phyloP scores from a whole-genome alignment of 2,113 vertebrate genomes.

The Lipophrys pholis region DNA sequence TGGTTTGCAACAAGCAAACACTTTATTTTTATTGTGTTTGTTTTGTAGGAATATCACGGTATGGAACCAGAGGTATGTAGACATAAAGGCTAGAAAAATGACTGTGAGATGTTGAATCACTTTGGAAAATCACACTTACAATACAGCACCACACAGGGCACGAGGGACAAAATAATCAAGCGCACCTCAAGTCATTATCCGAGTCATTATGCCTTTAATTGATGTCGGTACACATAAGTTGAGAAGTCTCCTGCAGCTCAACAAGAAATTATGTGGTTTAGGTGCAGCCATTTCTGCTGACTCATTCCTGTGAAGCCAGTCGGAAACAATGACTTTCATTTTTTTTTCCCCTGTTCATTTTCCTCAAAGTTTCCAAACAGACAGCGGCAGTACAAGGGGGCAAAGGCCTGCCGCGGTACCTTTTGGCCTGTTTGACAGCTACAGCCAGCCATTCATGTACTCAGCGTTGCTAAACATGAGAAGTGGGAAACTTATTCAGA shows the following conservation, averaged over 20 bases:
- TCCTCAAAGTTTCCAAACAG: neutral
- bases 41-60: conserved; percentile 20
- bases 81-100: conserved; percentile 23
- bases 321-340: neutral
- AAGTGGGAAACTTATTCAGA: neutral
- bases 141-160: conserved; percentile 29
- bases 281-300: neutral
- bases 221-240: conserved; percentile 27
- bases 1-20: conserved; percentile 2
- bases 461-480: neutral
- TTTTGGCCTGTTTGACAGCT: neutral
- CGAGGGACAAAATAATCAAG: conserved; percentile 39
- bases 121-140: conserved; percentile 34
- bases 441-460: neutral
- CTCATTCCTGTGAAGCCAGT: neutral
- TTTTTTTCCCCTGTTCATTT: neutral
- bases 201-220: conserved; percentile 49
- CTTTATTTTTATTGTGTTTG: conserved; percentile 30
- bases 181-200: conserved; percentile 50
- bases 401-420: neutral
- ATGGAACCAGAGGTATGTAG: conserved; percentile 25
- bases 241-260: conserved; percentile 23
- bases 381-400: neutral
- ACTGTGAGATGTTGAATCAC: neutral
- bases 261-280: neutral